Percentiles rank a stretch among this genome's conserved stretches.
phyloP scores from a whole-genome alignment of 2,888 invertebrate species.

The Brachynemurus nebulosus region DNA sequence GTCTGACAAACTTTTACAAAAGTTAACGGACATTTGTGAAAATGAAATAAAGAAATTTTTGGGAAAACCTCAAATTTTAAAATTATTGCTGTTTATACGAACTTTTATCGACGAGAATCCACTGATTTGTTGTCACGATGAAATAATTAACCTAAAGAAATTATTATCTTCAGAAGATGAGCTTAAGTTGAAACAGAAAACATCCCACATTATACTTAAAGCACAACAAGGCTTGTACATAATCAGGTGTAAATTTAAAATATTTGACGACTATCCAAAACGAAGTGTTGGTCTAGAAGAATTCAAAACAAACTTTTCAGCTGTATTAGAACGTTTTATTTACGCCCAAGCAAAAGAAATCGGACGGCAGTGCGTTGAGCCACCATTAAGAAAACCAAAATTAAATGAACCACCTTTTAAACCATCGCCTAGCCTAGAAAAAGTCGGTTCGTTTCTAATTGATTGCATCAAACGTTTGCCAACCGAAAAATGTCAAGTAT shows the following conservation, averaged over 20 bases:
- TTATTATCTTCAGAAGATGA: constrained; percentile 37
- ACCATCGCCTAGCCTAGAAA: constrained; percentile 45
- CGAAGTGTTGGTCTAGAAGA: constrained; percentile 38
- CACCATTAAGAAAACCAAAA: constrained; percentile 42
- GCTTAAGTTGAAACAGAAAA: constrained; percentile 52
- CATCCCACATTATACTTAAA: constrained; percentile 41
- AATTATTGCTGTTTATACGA: constrained; percentile 42
- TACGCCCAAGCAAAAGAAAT: constrained; percentile 52
- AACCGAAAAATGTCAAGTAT: constrained; percentile 47
- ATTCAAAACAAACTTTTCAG: constrained; percentile 50
- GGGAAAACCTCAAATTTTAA: constrained; percentile 46
- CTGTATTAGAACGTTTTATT: constrained; percentile 43
- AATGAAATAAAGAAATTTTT: constrained; percentile 40
- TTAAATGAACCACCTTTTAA: constrained; percentile 40
- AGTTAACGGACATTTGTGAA: constrained; percentile 46
- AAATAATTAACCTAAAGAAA: constrained; percentile 45
- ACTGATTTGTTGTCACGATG: constrained; percentile 55
- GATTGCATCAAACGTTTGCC: constrained; percentile 47
- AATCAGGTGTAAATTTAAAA: constrained; percentile 39
- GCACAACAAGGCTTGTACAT: constrained; percentile 44
- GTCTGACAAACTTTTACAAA: constrained; percentile 44
- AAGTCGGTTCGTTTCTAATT: constrained; percentile 43
- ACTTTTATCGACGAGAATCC: constrained; percentile 56
- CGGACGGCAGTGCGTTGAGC: constrained; percentile 51
- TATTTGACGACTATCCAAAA: constrained; percentile 57